Base-by-base conservation (phyloP, 2,888 invertebrate species). In the Noctua janthe region DNA sequence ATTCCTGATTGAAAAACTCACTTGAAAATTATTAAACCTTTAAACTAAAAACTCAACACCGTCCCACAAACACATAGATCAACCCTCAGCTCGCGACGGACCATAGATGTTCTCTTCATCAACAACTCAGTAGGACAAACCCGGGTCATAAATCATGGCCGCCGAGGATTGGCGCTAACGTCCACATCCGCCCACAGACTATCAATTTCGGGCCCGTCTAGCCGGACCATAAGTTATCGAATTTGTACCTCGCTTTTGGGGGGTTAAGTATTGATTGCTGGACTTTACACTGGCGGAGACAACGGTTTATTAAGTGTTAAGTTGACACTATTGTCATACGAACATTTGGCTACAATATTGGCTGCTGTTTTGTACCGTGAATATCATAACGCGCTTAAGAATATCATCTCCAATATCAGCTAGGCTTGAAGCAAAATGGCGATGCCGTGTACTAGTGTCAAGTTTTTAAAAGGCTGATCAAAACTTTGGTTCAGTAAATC, bases 171-270 rank as follows among this genome's bases (percentile, higher is more conserved):
- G 92, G 89, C 90, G 91, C 88, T 90, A 92, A 90, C 91, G 88
- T 88, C 80, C 85, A 83, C 93, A 88, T 92, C 94, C 92, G 92
- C 91, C 92, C 91, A 84, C 90, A 89, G 90, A 91, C 92, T 90
- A 93, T 94, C 93, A 94, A 94, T 92, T 90, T 91, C 85, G 88
- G 70, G 47, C 74, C 72, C 90, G 89, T 90, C 88, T 87, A 89
- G 89, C 78, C 89, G 76, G 89, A 85, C 91, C 90, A 91, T 93
- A 92, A 92, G 88, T 93, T 92, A 93, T 91, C 91, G 92, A 91
- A 90, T 93, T 92, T 90, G 89, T 89, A 87, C 80, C 90, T 89
- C 88, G 83, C 86, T 76, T 78, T 84, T 80, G 80, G 78, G 81
- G 74, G 76, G 76, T 83, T 80, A 79, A 77, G 75, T 87, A 91